Conservation (phyloP, 2,888 invertebrate species). For the Cheiracanthium punctorium region DNA sequence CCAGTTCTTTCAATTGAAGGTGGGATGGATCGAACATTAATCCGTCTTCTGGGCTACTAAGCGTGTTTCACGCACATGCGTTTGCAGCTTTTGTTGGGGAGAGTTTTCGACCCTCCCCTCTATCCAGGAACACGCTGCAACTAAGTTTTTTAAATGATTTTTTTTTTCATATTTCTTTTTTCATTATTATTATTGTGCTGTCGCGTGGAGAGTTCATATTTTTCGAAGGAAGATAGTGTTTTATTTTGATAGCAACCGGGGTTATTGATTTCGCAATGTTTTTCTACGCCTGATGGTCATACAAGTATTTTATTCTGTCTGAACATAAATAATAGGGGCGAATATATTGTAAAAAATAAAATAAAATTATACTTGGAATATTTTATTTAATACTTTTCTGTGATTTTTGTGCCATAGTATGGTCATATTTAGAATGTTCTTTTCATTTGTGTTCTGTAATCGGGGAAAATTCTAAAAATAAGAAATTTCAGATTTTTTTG, state of each 20-base stretch:
- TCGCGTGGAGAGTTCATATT: neutral
- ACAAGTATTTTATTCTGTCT: neutral
- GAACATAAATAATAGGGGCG: no score
- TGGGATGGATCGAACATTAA: conserved; percentile 53
- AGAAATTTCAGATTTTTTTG: no score
- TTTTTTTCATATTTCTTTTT: no score
- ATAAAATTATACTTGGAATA: no score
- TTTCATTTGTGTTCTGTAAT: no score
- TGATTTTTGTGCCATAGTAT: no score
- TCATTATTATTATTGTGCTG: neutral
- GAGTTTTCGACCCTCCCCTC: neutral
- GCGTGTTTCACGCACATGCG: conserved; percentile 64
- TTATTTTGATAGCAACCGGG: neutral
- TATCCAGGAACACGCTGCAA: no score
- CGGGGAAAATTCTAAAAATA: no score
- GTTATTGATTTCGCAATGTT: neutral
- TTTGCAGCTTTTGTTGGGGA: conserved; percentile 45
- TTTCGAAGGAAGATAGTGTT: neutral
- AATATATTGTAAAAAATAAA: no score
- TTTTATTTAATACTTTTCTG: no score
- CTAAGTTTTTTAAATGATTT: no score
- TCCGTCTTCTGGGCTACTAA: conserved; percentile 63
- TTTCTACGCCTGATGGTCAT: neutral
- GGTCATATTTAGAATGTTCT: no score
- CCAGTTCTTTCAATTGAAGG: conserved; percentile 24